Evolutionary conservation across 2,113 vertebrate genomes (phyloP), one percentile per base, ranked within the genome.

Genomic region (Spheniscus mendiculus): DNA sequence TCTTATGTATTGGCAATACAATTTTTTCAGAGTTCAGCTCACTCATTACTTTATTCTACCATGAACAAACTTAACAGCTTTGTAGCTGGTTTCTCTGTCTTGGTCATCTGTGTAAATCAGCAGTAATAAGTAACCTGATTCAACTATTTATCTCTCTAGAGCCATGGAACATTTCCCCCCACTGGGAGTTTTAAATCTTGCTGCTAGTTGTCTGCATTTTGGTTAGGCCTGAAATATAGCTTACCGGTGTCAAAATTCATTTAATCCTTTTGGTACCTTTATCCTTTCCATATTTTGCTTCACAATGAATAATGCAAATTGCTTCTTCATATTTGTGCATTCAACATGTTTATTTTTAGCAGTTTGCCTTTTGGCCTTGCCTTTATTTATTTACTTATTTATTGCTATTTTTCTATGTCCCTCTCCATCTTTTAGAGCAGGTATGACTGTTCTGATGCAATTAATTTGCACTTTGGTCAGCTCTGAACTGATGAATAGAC

Each of bases 1-100:
- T 89, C 84, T 84, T 79, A 67, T 66, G 21, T 73, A 90, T 91
- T 82, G 93, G 30, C 80, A 86, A 94, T 91, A 30, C n/a, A 85
- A 4, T 58, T 83, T 94, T 70, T 96, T 86, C 76, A 52, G 44
- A 89, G 45, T 84, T 98, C 76, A 87, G 9, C 13, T 90, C 2
- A 0, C 45, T 93, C 27, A 20, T 84, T 97, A 34, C 36, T 92
- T 90, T 72, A 65, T 90, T 79, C 38, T 91, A 59, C 58, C 55
- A 89, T 67, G 65, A 95, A 85, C 13, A 97, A 83, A 90, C 47
- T 45, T 62, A 94, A 59, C 6, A 40, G 20, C 30, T 66, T 86
- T 96, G 67, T 49, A 84, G 63, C 14, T 59, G 15, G 4, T 91
- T 6, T 83, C 4, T 67, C 40, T 84, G 32, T 30, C 42, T 84